Evolutionary conservation across 2,797 vertebrate species (phyloP).

Genomic region (Muscicapa striata): DNA sequence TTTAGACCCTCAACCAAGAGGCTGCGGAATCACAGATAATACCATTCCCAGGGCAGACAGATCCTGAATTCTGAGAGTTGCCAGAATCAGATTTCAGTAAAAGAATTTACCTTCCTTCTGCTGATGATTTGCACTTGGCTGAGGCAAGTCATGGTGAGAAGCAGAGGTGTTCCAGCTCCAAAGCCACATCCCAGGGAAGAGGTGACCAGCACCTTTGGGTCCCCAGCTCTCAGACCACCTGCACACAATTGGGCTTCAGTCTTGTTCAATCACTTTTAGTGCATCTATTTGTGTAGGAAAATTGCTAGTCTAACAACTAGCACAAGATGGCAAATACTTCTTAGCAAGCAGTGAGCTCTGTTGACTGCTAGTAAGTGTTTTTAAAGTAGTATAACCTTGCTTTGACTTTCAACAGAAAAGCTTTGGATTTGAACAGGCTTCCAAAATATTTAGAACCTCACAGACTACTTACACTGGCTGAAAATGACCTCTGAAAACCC

Average conservation of each 20-base stretch:
- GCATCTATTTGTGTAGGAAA: neutral
- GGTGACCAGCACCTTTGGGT: neutral
- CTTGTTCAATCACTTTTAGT: neutral
- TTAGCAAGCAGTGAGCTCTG: neutral
- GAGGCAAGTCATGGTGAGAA: neutral
- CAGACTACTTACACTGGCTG: neutral
- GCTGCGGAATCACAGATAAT: neutral
- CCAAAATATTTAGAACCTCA: neutral
- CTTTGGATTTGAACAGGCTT: neutral
- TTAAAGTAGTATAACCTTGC: neutral
- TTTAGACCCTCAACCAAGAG: neutral
- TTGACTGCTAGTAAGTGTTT: neutral
- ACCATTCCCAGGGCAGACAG: neutral
- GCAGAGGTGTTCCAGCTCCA: fast-evolving
- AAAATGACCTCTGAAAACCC: neutral
- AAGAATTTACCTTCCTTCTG: neutral
- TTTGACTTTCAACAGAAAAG: neutral
- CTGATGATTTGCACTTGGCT: neutral
- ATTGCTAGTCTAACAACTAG: neutral
- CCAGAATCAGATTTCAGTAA: neutral
- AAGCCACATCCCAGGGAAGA: neutral
- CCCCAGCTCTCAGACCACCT: neutral
- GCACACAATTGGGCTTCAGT: neutral
- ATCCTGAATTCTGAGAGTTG: neutral
- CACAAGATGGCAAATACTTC: neutral